Conservation (phyloP, 1,140 invertebrate species). For the Brachionus asplanchnoidis region DNA sequence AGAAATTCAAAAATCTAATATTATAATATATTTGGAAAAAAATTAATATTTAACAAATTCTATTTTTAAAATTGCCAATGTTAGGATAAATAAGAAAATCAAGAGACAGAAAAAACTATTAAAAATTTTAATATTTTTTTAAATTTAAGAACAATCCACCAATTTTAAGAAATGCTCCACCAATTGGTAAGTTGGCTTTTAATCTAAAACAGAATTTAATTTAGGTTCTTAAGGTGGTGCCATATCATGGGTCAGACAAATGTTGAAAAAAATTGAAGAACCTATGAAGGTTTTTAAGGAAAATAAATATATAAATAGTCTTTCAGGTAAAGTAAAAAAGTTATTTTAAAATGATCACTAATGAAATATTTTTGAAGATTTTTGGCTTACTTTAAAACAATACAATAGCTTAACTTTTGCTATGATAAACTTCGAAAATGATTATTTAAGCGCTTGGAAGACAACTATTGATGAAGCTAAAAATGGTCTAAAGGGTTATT, state of each 20-base stretch:
- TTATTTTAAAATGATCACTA: background rate
- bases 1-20: too few relatives aligned
- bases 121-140: background rate
- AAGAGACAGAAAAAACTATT: background rate
- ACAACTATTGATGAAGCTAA: conserved; percentile 52
- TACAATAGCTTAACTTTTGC: conserved; percentile 54
- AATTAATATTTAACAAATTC: too few relatives aligned
- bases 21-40: too few relatives aligned
- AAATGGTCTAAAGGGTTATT: conserved; percentile 50
- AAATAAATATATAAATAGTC: conserved; percentile 32
- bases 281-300: conserved; percentile 49
- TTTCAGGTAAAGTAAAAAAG: background rate
- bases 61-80: too few relatives aligned
- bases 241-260: conserved; percentile 53
- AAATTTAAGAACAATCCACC: conserved; percentile 47
- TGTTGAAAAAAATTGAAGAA: conserved; percentile 53
- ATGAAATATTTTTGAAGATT: conserved; percentile 49
- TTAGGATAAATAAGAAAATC: too few relatives aligned
- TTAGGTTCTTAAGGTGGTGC: conserved; percentile 45
- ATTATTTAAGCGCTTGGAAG: conserved; percentile 55
- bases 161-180: conserved; percentile 52
- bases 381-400: conserved; percentile 49
- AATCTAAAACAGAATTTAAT: background rate
- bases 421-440: conserved; percentile 54
- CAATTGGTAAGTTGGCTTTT: conserved; percentile 45